These are phyloP conservation scores for Xestia xanthographa DNA, from an alignment of 2,888 invertebrate genomes.

Conservation along the genomic window DNA sequence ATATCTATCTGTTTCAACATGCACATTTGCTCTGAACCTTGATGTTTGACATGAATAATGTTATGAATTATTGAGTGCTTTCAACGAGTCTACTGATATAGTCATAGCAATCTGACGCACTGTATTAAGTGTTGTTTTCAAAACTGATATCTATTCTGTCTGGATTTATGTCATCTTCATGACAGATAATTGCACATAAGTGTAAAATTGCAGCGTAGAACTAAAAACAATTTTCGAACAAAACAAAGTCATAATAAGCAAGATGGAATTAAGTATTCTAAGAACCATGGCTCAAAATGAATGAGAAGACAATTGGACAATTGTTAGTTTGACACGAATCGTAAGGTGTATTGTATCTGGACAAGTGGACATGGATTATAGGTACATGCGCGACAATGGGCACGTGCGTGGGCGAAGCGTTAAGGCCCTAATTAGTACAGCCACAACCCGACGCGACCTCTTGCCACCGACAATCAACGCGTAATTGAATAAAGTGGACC, in stretches of 20 bases:
- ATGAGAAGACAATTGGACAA: slow-evolving; percentile 59
- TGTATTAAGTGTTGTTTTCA: slow-evolving; percentile 55
- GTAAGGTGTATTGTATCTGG: slow-evolving; percentile 65
- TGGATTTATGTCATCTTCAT: slow-evolving; percentile 44
- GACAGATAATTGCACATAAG: slow-evolving; percentile 26
- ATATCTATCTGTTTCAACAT: slow-evolving; percentile 61
- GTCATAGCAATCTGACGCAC: slow-evolving; percentile 45
- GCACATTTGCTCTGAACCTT: slow-evolving; percentile 81
- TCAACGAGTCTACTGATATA: slow-evolving; percentile 70
- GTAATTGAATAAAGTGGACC: slow-evolving; percentile 88
- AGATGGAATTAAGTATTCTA: slow-evolving; percentile 38
- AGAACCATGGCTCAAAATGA: slow-evolving; percentile 47
- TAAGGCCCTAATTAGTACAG: slow-evolving; percentile 85
- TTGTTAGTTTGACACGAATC: slow-evolving; percentile 59
- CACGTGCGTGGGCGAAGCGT: slow-evolving; percentile 85
- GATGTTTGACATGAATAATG: slow-evolving; percentile 76
- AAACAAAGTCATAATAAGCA: slow-evolving; percentile 20
- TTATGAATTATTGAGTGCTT: slow-evolving; percentile 77
- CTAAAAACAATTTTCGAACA: slow-evolving; percentile 6
- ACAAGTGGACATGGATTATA: slow-evolving; percentile 70
- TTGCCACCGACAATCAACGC: slow-evolving; percentile 85
- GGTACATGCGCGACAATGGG: slow-evolving; percentile 72
- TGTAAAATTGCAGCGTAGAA: slow-evolving; percentile 14
- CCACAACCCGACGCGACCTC: slow-evolving; percentile 88
- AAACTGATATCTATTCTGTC: slow-evolving; percentile 35